phyloP scores from a whole-genome alignment of 2,797 vertebrate genomes.

The Rhinogobio ventralis region DNA sequence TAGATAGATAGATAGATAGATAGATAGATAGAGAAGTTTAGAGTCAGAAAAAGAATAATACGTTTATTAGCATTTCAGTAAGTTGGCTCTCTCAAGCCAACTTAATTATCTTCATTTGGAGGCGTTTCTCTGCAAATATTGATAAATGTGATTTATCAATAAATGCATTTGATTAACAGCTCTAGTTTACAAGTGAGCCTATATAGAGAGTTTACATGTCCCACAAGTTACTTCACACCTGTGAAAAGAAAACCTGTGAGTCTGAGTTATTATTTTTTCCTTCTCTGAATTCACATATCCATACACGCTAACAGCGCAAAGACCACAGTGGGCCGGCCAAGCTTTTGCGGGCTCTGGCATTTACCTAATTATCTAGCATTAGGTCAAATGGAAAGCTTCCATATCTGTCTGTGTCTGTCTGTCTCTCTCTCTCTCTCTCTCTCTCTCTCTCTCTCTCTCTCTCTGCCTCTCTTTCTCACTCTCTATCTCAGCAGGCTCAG shows the following conservation, averaged over 20 bases:
- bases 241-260: conserved; percentile 1
- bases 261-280: neutral
- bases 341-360: conserved; percentile 70
- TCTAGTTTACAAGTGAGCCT: neutral
- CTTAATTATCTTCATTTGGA: neutral
- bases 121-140: neutral
- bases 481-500: conserved; percentile 61
- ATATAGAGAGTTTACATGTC: conserved; percentile 17
- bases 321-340: conserved; percentile 59
- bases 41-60: too few species aligned
- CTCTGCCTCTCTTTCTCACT: neutral
- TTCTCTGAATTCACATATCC: conserved; percentile 22
- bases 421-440: conserved; percentile 15
- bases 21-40: too few species aligned
- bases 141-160: neutral
- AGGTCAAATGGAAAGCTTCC: conserved; percentile 73
- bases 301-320: conserved; percentile 55
- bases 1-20: too few species aligned
- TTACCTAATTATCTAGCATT: conserved; percentile 77
- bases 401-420: conserved; percentile 51
- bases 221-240: conserved; percentile 7
- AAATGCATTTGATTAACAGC: neutral
- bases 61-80: too few species aligned
- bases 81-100: too few species aligned
- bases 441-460: conserved; percentile 48